These are phyloP conservation scores for Synergus gifuensis DNA, from an alignment of 2,888 invertebrate genomes.

Conservation along the genomic window DNA sequence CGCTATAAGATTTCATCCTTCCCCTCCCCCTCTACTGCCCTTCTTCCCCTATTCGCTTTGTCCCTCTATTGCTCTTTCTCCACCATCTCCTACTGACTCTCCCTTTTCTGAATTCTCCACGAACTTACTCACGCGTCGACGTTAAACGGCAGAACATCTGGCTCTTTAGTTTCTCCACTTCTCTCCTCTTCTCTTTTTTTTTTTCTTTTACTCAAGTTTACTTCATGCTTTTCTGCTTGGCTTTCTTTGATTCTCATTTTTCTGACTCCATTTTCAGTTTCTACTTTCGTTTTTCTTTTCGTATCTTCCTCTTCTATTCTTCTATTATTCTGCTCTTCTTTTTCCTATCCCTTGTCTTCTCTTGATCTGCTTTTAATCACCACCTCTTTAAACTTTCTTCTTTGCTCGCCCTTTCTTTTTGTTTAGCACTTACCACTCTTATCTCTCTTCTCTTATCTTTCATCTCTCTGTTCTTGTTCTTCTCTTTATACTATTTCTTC, in stretches of 20 bases:
- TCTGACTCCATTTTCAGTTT: background rate
- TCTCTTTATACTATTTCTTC: background rate
- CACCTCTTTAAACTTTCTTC: background rate
- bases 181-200: slow-evolving; percentile 42
- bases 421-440: slow-evolving; percentile 19
- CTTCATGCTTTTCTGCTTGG: background rate
- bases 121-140: slow-evolving; percentile 71
- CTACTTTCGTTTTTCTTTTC: background rate
- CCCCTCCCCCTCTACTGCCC: slow-evolving; percentile 47
- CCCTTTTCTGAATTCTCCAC: slow-evolving; percentile 69
- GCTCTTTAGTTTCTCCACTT: slow-evolving; percentile 42
- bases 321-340: background rate
- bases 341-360: background rate
- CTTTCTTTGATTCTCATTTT: background rate
- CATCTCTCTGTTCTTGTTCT: slow-evolving; percentile 35
- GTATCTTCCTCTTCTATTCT: slow-evolving; percentile 6
- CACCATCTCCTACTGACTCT: slow-evolving; percentile 48
- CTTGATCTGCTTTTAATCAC: background rate
- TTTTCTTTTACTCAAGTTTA: slow-evolving; percentile 3
- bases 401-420: background rate
- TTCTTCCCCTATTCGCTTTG: slow-evolving; percentile 49
- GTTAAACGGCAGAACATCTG: slow-evolving; percentile 66
- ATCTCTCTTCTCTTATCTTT: slow-evolving; percentile 73
- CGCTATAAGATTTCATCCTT: slow-evolving; percentile 70
- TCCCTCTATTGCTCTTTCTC: slow-evolving; percentile 48